Evolutionary conservation across 2,113 vertebrate species (phyloP), one percentile per base, ranked within the genome.

Genomic region (Varanus komodoensis): DNA sequence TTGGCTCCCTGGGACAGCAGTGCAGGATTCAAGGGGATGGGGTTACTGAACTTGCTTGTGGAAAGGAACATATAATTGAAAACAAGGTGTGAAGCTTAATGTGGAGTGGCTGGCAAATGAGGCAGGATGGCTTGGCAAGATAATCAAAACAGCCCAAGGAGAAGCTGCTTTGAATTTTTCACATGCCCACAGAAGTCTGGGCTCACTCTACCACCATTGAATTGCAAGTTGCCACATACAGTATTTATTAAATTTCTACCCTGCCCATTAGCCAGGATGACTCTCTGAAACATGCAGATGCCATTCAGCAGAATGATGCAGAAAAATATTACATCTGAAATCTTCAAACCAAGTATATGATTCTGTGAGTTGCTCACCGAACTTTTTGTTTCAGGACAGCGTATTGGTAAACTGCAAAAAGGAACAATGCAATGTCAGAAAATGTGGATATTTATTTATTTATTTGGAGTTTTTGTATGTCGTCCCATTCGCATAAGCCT

Each of bases 21-120:
- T 27, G 50, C 1, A 1, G 34, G 54, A 54, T 83, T 78, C 1
- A 87, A 64, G 1, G 93, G 91, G 89, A 86, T 74, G 81, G 38
- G 91, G 89, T 89, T 94, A 87, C 74, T 11, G 81, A 87, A 88
- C 89, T 77, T 89, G 77, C 82, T 93, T 84, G 89, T 25, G 86
- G 85, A 78, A 86, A 89, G 86, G 92, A 89, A 89, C 89, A 91
- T 94, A 94, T 94, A 89, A 90, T 86, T 85, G 92, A 0, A 91
- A 57, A 89, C 89, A 89, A 89, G n/a, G 82, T 82, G 88, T 78
- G 79, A 80, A 87, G 92, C 57, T 93, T 88, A 82, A 91, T 0
- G 0, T 68, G 82, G 86, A 14, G 85, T 38, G 27, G 80, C 52
- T 85, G 90, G 93, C 89, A 95, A 94, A 95, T 73, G 91, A 94